Base-by-base conservation (phyloP, 2,888 invertebrate genomes). In the Drosophila falleni region DNA sequence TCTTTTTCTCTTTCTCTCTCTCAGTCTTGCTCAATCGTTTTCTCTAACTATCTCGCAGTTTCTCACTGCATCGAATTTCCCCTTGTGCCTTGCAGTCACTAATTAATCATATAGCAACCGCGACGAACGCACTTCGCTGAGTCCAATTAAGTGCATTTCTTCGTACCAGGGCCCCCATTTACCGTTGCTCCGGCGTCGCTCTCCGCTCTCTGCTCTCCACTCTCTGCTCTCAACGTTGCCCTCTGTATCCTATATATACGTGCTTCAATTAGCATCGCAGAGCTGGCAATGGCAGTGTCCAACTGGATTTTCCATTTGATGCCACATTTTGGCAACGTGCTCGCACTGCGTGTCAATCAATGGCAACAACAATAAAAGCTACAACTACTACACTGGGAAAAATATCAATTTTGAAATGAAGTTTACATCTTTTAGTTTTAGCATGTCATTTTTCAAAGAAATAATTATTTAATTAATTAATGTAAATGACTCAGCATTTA, bases 131-230 rank as follows among this genome's bases (percentile, higher is more conserved):
- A 73, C 64, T 71, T 70, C 56, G 54, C 59, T 63, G 49, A 63
- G 58, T 75, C 80, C 84, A 84, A 87, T 84, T 87, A 84, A 81
- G 81, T 87, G 87, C 78, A 82, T 76, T 85, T 80, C 87, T 82
- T 78, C 71, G 72, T 65, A 42, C 13, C 59, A 41, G 39, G 16
- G 42, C 53, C 44, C 61, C 13, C 61, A 31, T 44, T 51, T 63
- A 23, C 54, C 61, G 13, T 53, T 56, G 1, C 19, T 23, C 6
- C 37, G n/a, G 0, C 23, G 23, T 6, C 37, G 13, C 16, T 15
- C 5, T 5, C 1, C 9, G 31, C 31, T 31, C 8, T 23, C 26
- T 0, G 29, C 33, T 31, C 33, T 1, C 23, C 10, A 6, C 2
- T 31, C 8, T 23, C 26, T 0, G 29, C 33, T 31, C 33, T 1